A percentile compares a stretch with the other conserved stretches of the same genome.
Conservation (phyloP, 1,140 invertebrate species). For the Drosophila neocordata region DNA sequence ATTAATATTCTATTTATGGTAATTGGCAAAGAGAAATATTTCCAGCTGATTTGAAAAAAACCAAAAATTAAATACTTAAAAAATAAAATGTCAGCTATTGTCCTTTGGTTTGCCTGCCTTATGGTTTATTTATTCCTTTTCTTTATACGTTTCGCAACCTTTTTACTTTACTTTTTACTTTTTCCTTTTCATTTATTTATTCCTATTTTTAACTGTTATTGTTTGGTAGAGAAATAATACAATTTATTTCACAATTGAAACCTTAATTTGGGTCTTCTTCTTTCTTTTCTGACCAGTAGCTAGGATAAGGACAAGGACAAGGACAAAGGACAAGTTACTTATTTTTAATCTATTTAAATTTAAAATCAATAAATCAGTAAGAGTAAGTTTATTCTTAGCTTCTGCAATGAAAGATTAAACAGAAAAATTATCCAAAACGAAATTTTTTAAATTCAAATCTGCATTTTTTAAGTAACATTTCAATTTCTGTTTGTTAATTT, state of each 20-base stretch:
- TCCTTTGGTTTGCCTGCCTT: neutral
- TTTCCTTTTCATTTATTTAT: neutral
- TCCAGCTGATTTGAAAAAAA: too few species aligned
- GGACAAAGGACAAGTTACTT: too few species aligned
- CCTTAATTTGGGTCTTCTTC: neutral
- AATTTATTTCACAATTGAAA: slow-evolving; percentile 4
- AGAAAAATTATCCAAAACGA: too few species aligned
- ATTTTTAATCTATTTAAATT: too few species aligned
- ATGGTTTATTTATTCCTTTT: neutral
- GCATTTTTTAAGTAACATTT: too few species aligned
- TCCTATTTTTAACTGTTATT: slow-evolving; percentile 6
- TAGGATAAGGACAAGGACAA: too few species aligned
- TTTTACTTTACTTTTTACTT: neutral
- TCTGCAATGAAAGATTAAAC: too few species aligned
- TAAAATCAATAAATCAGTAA: too few species aligned
- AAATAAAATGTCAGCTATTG: neutral
- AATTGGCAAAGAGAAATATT: too few species aligned
- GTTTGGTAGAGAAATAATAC: neutral
- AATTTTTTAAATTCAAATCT: too few species aligned
- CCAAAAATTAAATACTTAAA: neutral
- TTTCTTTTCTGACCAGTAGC: neutral
- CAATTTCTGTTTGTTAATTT: too few species aligned
- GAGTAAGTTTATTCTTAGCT: too few species aligned
- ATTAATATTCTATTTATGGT: slow-evolving; percentile 21
- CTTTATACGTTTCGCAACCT: neutral